Percentiles rank a stretch among this genome's conserved stretches.
phyloP scores from a whole-genome alignment of 2,888 invertebrate species.

The Eulithis prunata region DNA sequence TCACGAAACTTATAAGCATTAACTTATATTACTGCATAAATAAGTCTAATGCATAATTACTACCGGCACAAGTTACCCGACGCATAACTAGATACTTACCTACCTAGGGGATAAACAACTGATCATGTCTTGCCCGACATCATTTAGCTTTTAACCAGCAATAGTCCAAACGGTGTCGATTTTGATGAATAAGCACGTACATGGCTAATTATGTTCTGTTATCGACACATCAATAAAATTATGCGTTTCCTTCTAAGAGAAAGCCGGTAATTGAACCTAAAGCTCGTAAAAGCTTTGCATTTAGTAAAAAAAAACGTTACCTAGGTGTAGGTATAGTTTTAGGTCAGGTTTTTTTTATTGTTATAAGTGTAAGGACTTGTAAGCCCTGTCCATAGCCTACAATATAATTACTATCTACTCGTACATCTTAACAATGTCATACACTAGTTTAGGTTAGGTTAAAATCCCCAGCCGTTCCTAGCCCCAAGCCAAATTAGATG shows the following conservation, averaged over 20 bases:
- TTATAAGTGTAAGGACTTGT: too few species aligned
- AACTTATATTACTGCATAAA: constrained; percentile 33
- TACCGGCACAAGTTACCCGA: constrained; percentile 30
- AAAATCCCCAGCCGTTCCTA: too few species aligned
- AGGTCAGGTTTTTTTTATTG: too few species aligned
- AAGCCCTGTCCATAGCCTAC: too few species aligned
- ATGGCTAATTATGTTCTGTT: constrained; percentile 59
- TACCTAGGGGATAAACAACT: constrained; percentile 7
- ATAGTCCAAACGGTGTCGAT: constrained; percentile 46
- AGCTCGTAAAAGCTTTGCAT: background rate
- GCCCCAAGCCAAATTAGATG: too few species aligned
- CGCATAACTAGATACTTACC: constrained; percentile 23
- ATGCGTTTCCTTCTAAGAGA: constrained; percentile 25
- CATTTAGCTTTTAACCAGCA: constrained; percentile 26
- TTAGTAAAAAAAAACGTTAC: background rate
- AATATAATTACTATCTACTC: too few species aligned
- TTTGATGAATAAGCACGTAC: constrained; percentile 52
- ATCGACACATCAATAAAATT: constrained; percentile 46
- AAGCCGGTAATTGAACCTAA: background rate
- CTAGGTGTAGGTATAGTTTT: too few species aligned
- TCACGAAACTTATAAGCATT: constrained; percentile 33
- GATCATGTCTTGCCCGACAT: constrained; percentile 19
- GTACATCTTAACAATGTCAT: too few species aligned
- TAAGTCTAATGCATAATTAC: constrained; percentile 35
- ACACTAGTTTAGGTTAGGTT: too few species aligned